Evolutionary conservation across 2,113 vertebrate genomes (phyloP).

Genomic region (Triplophysa dalaica): DNA sequence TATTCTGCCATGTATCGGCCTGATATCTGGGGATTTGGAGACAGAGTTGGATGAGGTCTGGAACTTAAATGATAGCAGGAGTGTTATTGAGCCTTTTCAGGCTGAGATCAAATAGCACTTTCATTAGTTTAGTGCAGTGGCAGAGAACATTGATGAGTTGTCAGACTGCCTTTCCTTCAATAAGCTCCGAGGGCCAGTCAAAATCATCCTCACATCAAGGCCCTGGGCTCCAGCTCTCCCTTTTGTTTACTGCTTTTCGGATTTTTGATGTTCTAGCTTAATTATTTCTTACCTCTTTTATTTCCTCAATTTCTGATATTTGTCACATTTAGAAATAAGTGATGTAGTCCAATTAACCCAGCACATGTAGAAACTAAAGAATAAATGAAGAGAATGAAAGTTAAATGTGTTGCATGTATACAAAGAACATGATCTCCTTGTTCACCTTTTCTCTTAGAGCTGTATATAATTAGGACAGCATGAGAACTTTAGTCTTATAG

Average conservation of each 20-base stretch:
- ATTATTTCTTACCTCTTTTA: neutral
- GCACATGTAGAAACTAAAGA: neutral
- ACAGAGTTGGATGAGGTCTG: slow-evolving; percentile 74
- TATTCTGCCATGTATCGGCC: slow-evolving; percentile 70
- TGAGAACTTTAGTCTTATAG: slow-evolving; percentile 70
- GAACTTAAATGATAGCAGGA: slow-evolving; percentile 79
- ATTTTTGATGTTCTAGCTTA: neutral
- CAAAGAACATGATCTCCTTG: slow-evolving; percentile 63
- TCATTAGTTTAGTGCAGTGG: slow-evolving; percentile 80
- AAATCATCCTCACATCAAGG: slow-evolving; percentile 76
- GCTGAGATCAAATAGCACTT: slow-evolving; percentile 78
- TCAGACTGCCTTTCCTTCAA: slow-evolving; percentile 79
- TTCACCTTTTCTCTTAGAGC: slow-evolving; percentile 68
- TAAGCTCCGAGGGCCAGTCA: slow-evolving; percentile 75
- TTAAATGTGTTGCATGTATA: slow-evolving; percentile 33
- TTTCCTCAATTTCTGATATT: neutral
- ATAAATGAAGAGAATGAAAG: slow-evolving; percentile 12
- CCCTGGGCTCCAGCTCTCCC: slow-evolving; percentile 73
- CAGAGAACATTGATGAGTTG: slow-evolving; percentile 78
- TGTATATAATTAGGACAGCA: slow-evolving; percentile 75
- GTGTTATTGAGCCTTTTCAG: slow-evolving; percentile 76
- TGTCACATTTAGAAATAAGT: neutral
- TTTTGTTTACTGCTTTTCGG: slow-evolving; percentile 55
- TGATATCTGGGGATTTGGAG: slow-evolving; percentile 74
- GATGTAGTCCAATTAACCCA: neutral